Evolutionary conservation across 2,888 invertebrate genomes (phyloP).

Genomic region (Monopis laevigella): DNA sequence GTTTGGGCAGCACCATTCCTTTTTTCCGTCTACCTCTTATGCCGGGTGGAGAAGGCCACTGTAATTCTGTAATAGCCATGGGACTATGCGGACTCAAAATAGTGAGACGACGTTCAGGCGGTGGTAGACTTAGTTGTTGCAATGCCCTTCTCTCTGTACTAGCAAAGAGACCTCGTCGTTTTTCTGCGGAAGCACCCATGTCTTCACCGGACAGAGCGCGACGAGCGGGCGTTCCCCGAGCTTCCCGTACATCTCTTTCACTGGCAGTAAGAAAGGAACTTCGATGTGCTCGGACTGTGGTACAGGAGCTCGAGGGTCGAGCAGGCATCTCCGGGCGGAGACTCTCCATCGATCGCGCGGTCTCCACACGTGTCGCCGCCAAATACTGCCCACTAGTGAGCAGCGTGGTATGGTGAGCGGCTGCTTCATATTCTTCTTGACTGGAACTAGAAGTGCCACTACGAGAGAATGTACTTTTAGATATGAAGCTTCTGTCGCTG

Average conservation of each 20-base stretch:
- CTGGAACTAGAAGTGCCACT: constrained; percentile 75
- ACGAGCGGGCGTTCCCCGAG: constrained; percentile 70
- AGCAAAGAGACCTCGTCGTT: constrained; percentile 73
- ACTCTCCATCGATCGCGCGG: constrained; percentile 77
- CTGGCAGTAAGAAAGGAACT: constrained; percentile 73
- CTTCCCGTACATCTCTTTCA: constrained; percentile 73
- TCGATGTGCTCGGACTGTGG: constrained; percentile 53
- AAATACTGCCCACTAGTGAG: constrained; percentile 62
- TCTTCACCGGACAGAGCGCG: constrained; percentile 72
- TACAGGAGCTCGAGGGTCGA: constrained; percentile 59
- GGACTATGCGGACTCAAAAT: constrained; percentile 85
- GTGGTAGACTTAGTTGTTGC: constrained; percentile 76
- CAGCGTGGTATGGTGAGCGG: constrained; percentile 46
- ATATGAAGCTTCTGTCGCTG: constrained; percentile 59
- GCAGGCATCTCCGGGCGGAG: constrained; percentile 68
- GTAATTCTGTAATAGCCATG: constrained; percentile 72
- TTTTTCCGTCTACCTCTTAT: constrained; percentile 74
- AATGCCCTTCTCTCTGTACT: constrained; percentile 71
- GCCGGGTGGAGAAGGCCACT: constrained; percentile 67
- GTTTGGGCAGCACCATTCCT: constrained; percentile 77
- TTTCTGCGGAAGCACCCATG: constrained; percentile 70
- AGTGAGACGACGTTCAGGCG: constrained; percentile 74
- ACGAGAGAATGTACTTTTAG: constrained; percentile 61
- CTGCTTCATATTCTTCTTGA: constrained; percentile 73
- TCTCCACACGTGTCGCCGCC: constrained; percentile 64